Percentiles rank a stretch among this genome's conserved stretches.
phyloP scores from a whole-genome alignment of 2,113 vertebrate species.

The Cololabis saira region DNA sequence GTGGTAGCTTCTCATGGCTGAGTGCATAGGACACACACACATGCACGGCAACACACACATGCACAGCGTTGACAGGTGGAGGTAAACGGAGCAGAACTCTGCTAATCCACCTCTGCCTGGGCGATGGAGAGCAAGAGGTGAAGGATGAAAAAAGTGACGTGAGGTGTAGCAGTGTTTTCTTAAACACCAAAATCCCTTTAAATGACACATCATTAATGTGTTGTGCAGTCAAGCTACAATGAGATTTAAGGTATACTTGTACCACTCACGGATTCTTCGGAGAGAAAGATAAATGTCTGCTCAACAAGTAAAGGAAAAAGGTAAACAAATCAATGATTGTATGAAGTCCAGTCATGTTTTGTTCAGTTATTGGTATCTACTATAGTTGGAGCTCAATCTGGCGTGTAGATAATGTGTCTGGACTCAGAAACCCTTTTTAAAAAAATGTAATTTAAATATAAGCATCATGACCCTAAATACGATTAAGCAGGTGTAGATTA shows the following conservation, averaged over 20 bases:
- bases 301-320: no score
- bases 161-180: constrained; percentile 39
- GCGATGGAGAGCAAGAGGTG: constrained; percentile 62
- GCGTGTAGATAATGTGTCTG: no score
- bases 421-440: no score
- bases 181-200: constrained; percentile 29
- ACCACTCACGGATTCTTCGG: background rate
- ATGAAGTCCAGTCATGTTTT: no score
- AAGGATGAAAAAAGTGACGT: constrained; percentile 35
- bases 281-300: background rate
- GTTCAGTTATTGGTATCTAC: no score
- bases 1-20: constrained; percentile 83
- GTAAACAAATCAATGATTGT: no score
- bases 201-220: constrained; percentile 13
- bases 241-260: background rate
- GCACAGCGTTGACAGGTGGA: constrained; percentile 87
- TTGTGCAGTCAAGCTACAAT: constrained; percentile 1
- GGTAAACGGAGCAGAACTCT: constrained; percentile 87
- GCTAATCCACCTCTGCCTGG: constrained; percentile 86
- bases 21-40: constrained; percentile 85
- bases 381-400: no score
- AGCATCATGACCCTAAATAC: no score
- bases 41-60: constrained; percentile 54
- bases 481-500: no score
- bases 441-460: no score